These are phyloP conservation scores for Drosophila atripex DNA, from an alignment of 2,888 invertebrate species.

Conservation along the genomic window DNA sequence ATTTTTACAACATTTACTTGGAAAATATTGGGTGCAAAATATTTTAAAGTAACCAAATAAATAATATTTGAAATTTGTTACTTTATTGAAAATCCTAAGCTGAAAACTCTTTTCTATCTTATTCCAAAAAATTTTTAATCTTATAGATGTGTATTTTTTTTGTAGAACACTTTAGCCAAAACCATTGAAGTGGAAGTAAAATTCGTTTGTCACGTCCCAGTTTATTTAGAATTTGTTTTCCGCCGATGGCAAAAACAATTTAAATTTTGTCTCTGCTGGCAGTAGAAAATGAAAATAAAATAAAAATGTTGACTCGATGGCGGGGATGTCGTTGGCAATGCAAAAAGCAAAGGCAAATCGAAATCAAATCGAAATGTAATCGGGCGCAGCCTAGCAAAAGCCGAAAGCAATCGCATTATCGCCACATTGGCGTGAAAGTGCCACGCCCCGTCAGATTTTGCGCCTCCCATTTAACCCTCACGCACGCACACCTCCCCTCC, in stretches of 20 bases:
- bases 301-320: conserved; percentile 18
- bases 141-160: too few species aligned
- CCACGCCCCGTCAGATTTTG: conserved; percentile 51
- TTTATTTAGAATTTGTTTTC: conserved; percentile 60
- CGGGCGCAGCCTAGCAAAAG: conserved; percentile 72
- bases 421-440: conserved; percentile 76
- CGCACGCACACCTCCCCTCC: conserved; percentile 25
- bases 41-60: too few species aligned
- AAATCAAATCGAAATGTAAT: conserved; percentile 79
- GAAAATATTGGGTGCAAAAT: too few species aligned
- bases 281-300: conserved; percentile 45
- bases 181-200: conserved; percentile 17
- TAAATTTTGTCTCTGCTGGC: conserved; percentile 68
- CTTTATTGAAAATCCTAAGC: too few species aligned
- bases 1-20: not conserved
- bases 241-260: conserved; percentile 73
- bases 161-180: not conserved
- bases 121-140: too few species aligned
- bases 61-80: too few species aligned
- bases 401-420: conserved; percentile 76
- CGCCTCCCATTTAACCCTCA: conserved; percentile 28
- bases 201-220: conserved; percentile 45
- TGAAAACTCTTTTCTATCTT: too few species aligned
- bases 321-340: conserved; percentile 37
- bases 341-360: conserved; percentile 57